phyloP scores from a whole-genome alignment of 2,797 vertebrate species.

The Rhadinocentrus ornatus region DNA sequence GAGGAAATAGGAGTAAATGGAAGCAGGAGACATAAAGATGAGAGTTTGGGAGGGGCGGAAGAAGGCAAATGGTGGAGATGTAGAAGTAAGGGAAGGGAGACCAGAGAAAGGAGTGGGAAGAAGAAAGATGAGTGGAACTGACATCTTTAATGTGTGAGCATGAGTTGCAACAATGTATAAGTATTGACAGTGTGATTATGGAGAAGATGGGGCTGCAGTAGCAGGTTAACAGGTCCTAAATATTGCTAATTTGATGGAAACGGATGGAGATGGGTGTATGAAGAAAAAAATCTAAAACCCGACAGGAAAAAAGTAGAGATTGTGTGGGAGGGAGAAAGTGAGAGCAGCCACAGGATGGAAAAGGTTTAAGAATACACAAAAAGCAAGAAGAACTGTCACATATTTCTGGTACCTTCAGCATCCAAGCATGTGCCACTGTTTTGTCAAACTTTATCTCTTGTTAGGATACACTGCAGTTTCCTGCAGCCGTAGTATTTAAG shows the following conservation, averaged over 20 bases:
- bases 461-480: not conserved
- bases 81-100: slow-evolving; percentile 39
- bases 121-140: slow-evolving; percentile 47
- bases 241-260: slow-evolving; percentile 47
- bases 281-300: slow-evolving; percentile 34
- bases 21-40: slow-evolving; percentile 57
- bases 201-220: slow-evolving; percentile 68
- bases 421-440: not conserved
- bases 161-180: slow-evolving; percentile 70
- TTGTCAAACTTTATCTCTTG: not conserved
- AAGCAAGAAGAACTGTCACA: slow-evolving; percentile 1
- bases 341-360: not conserved
- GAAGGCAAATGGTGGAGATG: slow-evolving; percentile 44
- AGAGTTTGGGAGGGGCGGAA: slow-evolving; percentile 53
- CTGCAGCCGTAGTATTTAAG: not conserved
- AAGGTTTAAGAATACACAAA: slow-evolving; percentile 25
- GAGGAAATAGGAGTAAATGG: slow-evolving; percentile 68
- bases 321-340: slow-evolving; percentile 5
- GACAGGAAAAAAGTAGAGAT: slow-evolving; percentile 25
- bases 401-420: not conserved
- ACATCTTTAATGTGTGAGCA: slow-evolving; percentile 54
- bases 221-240: slow-evolving; percentile 66
- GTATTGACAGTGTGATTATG: slow-evolving; percentile 73
- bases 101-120: slow-evolving; percentile 44
- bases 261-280: slow-evolving; percentile 27